phyloP scores from a whole-genome alignment of 2,888 invertebrate species.

The Danaus chrysippus region DNA sequence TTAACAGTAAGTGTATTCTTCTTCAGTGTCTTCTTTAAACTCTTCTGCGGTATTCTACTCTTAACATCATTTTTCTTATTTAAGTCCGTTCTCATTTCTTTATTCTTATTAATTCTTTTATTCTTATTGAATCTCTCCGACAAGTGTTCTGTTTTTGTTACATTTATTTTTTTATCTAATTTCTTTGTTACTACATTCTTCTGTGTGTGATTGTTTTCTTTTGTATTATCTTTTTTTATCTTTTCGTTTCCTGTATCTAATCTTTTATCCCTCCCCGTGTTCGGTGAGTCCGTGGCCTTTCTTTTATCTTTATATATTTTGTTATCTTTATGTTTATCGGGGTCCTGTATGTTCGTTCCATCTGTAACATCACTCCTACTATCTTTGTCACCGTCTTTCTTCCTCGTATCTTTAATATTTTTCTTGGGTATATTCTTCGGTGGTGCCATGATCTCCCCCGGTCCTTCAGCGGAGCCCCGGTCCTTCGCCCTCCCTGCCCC shows the following conservation, averaged over 20 bases:
- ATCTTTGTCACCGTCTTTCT: neutral
- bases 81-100: neutral
- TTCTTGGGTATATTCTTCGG: neutral
- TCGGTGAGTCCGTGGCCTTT: too few relatives aligned
- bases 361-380: neutral
- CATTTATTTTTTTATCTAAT: neutral
- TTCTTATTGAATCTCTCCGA: neutral
- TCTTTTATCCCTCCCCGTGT: too few relatives aligned
- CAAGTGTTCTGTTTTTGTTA: neutral
- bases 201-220: neutral
- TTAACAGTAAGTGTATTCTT: slow-evolving; percentile 39
- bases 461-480: neutral
- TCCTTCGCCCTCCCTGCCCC: slow-evolving; percentile 31
- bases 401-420: neutral
- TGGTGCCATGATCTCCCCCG: slow-evolving; percentile 1
- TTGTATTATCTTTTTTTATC: neutral
- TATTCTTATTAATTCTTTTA: neutral
- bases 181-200: neutral
- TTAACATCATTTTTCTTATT: neutral
- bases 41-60: slow-evolving; percentile 13
- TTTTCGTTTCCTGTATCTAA: too few relatives aligned
- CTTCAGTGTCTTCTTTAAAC: neutral
- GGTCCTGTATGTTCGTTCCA: too few relatives aligned
- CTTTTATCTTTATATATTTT: too few relatives aligned
- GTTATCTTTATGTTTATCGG: too few relatives aligned